Evolutionary conservation across 2,113 vertebrate genomes (phyloP).

Genomic region (Steatornis caripensis): DNA sequence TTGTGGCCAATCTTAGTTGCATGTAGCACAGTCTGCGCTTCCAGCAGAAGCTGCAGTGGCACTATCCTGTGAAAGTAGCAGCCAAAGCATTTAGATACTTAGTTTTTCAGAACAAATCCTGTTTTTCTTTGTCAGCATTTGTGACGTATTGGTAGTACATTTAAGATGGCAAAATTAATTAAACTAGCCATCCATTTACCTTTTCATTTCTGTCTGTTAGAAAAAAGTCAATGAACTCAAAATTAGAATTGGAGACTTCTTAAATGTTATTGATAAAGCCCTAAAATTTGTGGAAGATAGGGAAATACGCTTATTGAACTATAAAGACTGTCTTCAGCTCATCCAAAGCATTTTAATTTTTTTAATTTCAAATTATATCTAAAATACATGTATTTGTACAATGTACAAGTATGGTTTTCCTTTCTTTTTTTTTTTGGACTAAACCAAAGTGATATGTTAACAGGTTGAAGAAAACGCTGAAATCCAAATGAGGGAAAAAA

Average conservation of each 20-base stretch:
- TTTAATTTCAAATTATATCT: not conserved
- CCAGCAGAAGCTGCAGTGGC: not conserved
- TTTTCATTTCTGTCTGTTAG: not conserved
- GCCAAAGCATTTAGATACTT: not conserved
- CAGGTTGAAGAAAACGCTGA: not conserved
- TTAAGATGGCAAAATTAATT: not conserved
- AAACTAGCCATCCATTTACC: not conserved
- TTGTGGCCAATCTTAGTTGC: not conserved
- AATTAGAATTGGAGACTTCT: not conserved
- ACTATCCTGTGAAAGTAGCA: not conserved
- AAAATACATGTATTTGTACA: not conserved
- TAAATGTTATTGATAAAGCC: not conserved
- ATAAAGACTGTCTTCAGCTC: not conserved
- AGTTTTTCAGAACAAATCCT: not conserved
- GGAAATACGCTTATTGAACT: not conserved
- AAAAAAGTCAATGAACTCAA: not conserved
- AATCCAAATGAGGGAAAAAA: not conserved
- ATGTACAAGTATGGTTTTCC: not conserved
- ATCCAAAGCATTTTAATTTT: not conserved
- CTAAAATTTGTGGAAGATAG: not conserved
- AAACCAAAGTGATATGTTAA: not conserved
- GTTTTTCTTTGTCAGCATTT: not conserved
- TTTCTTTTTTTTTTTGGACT: not conserved
- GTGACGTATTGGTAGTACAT: not conserved
- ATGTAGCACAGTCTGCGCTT: accelerated